These are phyloP conservation scores for Herminia tarsipennalis DNA, from an alignment of 2,888 invertebrate genomes.

Conservation along the genomic window DNA sequence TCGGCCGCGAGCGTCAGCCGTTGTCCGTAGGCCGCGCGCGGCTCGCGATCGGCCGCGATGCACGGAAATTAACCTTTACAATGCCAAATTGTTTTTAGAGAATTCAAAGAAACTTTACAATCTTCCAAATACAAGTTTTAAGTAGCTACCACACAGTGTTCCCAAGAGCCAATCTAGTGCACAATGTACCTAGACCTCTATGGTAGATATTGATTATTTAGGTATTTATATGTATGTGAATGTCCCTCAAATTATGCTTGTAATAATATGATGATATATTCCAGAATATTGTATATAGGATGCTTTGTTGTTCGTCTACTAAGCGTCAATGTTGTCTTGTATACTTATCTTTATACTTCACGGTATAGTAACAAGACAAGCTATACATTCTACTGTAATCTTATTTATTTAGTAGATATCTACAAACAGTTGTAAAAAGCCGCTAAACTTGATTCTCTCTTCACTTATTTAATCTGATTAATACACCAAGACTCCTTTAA, in stretches of 20 bases:
- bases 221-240: slow-evolving; percentile 29
- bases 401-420: slow-evolving; percentile 37
- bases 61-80: too few relatives aligned
- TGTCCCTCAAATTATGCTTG: slow-evolving; percentile 24
- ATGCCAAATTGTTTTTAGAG: too few relatives aligned
- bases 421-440: slow-evolving; percentile 27
- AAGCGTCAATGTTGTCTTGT: slow-evolving; percentile 18
- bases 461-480: slow-evolving; percentile 37
- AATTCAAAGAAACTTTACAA: too few relatives aligned
- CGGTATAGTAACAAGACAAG: slow-evolving; percentile 19
- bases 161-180: too few relatives aligned
- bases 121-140: too few relatives aligned
- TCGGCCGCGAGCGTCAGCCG: too few relatives aligned
- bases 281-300: slow-evolving; percentile 34
- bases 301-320: slow-evolving; percentile 26
- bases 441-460: slow-evolving; percentile 30
- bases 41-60: too few relatives aligned
- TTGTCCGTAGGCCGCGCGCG: too few relatives aligned
- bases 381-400: slow-evolving; percentile 17
- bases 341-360: slow-evolving; percentile 6
- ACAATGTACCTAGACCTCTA: too few relatives aligned
- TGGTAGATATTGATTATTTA: too few relatives aligned
- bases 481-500: slow-evolving; percentile 50
- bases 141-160: too few relatives aligned
- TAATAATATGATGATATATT: slow-evolving; percentile 33